phyloP scores from a whole-genome alignment of 2,113 vertebrate genomes.

The Pedionomus torquatus region DNA sequence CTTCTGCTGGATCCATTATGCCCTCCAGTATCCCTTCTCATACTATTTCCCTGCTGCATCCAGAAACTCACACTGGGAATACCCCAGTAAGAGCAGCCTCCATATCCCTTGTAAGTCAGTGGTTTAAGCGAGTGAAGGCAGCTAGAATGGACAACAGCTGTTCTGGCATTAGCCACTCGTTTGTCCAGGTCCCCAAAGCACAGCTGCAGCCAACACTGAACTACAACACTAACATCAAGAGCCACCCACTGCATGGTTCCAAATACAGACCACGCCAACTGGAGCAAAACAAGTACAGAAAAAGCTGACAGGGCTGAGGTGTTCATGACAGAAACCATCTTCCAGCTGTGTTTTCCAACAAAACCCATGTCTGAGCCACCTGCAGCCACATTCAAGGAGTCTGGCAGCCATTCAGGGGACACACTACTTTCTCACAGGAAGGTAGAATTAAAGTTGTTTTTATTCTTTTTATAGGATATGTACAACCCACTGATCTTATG shows the following conservation, averaged over 20 bases:
- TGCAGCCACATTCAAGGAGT: background rate
- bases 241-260: background rate
- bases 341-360: conserved; percentile 7
- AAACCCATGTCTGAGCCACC: background rate
- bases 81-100: background rate
- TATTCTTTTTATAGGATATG: background rate
- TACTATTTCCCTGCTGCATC: background rate
- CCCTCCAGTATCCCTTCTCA: background rate
- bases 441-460: background rate
- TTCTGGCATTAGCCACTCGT: background rate
- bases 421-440: background rate
- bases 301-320: background rate
- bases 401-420: background rate
- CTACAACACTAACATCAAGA: background rate
- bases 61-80: background rate
- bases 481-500: background rate
- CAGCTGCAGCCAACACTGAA: fast-evolving
- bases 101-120: background rate
- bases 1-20: too few relatives aligned
- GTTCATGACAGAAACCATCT: background rate
- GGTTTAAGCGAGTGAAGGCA: background rate
- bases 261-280: background rate
- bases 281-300: background rate
- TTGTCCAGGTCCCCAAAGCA: background rate
- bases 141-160: background rate